Evolutionary conservation across 2,797 vertebrate genomes (phyloP), one percentile per base, ranked within the genome.

Genomic region (Okamejei kenojei): DNA sequence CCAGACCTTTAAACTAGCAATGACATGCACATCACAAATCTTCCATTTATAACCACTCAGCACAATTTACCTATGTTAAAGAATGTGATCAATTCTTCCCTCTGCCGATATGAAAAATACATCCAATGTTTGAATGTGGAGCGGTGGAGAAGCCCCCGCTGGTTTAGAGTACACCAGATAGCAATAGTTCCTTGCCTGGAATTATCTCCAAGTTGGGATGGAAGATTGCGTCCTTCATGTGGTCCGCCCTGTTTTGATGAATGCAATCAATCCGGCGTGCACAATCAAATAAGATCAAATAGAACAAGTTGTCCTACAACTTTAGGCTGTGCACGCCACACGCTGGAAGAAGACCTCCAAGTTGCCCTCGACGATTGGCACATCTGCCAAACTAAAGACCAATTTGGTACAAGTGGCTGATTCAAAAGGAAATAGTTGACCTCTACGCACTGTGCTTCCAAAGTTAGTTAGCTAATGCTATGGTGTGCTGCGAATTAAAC

Each of bases 401-500:
- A 98, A 96, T 94, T 96, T 99, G 95, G 71, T 92, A 45, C 90
- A 92, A 76, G 96, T 98, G 90, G 96, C 97, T 1, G 98, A 99
- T 93, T 94, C 97, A 93, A 96, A 94, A 74, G 97, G 98, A 93
- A 94, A 95, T 94, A 97, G 94, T 94, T 97, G 98, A 95, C 97
- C 98, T 93, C 97, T 99, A 94, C 98, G 98, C 94, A 98, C 98
- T 90, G 98, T 99, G 94, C 96, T 99, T 86, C 98, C 99, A 86
- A 99, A 99, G 95, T 97, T 99, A 93, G 98, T 99, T 95, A 98
- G 98, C 94, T 99, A 98, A 96, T 95, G 93, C 91, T 94, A 54
- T 92, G 45, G 71, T 76, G 90, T 74, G 90, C 71, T 92, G 90
- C 73, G 29, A 92, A 92, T 92, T 74, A 92, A 92, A 92, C 71